phyloP scores from a whole-genome alignment of 2,113 vertebrate genomes.

The Azemiops feae region DNA sequence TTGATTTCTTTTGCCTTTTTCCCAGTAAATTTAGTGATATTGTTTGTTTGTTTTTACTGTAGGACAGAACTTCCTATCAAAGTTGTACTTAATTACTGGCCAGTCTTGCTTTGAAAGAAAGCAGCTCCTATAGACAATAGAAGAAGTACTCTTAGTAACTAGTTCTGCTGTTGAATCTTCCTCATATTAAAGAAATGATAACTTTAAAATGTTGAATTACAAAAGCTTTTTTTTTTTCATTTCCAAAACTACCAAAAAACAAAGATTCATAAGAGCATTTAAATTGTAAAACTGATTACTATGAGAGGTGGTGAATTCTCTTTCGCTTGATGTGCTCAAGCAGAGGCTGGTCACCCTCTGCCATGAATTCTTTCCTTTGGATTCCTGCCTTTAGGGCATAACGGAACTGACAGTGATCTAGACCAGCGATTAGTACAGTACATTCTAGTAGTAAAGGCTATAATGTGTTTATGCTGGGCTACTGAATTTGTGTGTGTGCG shows the following conservation, averaged over 20 bases:
- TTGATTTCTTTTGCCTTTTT: background rate
- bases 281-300: background rate
- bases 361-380: background rate
- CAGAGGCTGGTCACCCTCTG: background rate
- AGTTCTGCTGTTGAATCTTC: background rate
- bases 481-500: background rate
- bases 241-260: background rate
- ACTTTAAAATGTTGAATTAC: background rate
- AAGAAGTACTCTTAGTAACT: too few relatives aligned
- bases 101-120: background rate
- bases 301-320: background rate
- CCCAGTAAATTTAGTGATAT: background rate
- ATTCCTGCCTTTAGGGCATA: background rate
- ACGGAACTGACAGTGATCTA: background rate
- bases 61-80: background rate
- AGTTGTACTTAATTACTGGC: background rate
- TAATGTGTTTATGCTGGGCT: background rate
- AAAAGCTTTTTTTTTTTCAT: background rate
- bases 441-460: background rate
- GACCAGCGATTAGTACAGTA: background rate
- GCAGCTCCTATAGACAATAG: background rate
- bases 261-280: background rate
- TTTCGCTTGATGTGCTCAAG: background rate
- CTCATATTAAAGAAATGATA: background rate
- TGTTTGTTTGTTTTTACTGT: background rate